These are phyloP conservation scores for Esox lucius DNA, from an alignment of 2,797 vertebrate genomes.

Conservation along the genomic window DNA sequence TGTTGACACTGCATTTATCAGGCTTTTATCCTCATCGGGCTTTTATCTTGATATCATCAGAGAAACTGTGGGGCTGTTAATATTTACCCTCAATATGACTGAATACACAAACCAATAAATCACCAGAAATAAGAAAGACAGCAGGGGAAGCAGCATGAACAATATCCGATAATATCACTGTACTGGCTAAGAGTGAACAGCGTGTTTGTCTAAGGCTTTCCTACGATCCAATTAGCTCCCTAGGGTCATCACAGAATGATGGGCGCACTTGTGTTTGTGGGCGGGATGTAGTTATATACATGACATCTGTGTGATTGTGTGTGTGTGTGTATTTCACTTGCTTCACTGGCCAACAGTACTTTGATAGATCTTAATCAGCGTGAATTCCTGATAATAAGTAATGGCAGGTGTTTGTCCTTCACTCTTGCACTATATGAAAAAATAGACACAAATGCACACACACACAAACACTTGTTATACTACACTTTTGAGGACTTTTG, in stretches of 20 bases:
- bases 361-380: not conserved
- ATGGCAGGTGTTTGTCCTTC: conserved; percentile 20
- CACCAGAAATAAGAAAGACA: not conserved
- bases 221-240: not conserved
- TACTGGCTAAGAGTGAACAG: not conserved
- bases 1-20: too few relatives aligned
- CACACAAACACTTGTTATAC: conserved; percentile 22
- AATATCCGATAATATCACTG: not conserved
- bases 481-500: too few relatives aligned
- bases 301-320: not conserved
- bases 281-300: not conserved
- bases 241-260: not conserved
- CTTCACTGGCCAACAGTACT: not conserved
- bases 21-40: too few relatives aligned
- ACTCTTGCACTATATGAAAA: conserved; percentile 27
- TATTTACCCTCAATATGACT: too few relatives aligned
- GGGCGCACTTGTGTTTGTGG: not conserved
- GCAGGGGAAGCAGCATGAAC: not conserved
- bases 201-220: not conserved
- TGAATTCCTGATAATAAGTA: not conserved
- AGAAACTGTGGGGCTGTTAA: too few relatives aligned
- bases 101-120: too few relatives aligned
- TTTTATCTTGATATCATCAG: too few relatives aligned
- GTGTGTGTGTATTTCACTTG: not conserved
- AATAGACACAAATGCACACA: not conserved